phyloP scores from a whole-genome alignment of 35 echinoderm and acorn worm species.

The Nesometra sesokonis region DNA sequence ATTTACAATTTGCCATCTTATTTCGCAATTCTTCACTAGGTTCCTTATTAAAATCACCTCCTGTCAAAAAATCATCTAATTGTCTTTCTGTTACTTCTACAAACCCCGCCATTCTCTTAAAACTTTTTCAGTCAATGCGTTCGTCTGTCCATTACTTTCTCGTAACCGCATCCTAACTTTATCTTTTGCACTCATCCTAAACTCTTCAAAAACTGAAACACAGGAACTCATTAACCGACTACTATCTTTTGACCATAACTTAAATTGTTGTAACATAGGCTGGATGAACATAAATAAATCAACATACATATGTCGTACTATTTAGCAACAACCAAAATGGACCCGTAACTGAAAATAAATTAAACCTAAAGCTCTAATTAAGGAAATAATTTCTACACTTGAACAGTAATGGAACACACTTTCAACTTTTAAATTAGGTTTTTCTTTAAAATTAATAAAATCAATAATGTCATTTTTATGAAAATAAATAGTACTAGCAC shows the following conservation, averaged over 20 bases:
- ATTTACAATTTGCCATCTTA: conserved; percentile 14
- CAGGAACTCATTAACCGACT: neutral
- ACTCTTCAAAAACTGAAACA: neutral
- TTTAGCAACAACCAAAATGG: conserved; percentile 14
- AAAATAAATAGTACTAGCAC: conserved; percentile 9
- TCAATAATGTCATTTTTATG: conserved; percentile 6
- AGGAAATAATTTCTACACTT: neutral
- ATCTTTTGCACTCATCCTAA: neutral
- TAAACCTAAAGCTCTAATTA: conserved; percentile 15
- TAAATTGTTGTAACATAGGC: conserved; percentile 4
- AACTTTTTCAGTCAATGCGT: neutral
- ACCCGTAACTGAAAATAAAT: conserved; percentile 11
- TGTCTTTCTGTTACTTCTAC: conserved; percentile 12
- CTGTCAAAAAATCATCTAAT: conserved; percentile 13
- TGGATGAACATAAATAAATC: conserved; percentile 21
- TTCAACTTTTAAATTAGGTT: conserved; percentile 16
- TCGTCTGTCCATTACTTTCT: neutral
- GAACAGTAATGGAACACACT: conserved; percentile 9
- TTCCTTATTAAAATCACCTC: conserved; percentile 15
- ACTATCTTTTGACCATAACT: conserved; percentile 2
- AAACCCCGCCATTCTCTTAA: neutral
- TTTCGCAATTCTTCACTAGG: conserved; percentile 3
- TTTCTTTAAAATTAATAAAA: conserved; percentile 7
- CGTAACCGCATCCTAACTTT: neutral
- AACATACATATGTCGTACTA: neutral